Evolutionary conservation across 2,113 vertebrate genomes (phyloP), one percentile per base, ranked within the genome.

Genomic region (Chaetops frenatus): DNA sequence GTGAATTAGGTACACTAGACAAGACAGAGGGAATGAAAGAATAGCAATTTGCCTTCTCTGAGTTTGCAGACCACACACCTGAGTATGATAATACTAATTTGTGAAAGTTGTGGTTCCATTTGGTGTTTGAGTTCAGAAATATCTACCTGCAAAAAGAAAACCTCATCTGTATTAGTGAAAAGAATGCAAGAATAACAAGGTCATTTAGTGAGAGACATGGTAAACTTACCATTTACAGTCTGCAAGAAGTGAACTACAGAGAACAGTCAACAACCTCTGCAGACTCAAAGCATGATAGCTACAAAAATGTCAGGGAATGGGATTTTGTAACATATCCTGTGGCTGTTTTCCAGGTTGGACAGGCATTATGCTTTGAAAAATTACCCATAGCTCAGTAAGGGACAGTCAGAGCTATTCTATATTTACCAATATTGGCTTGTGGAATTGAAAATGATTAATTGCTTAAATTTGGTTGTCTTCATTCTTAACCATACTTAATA

Each of bases 401-500:
- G 76, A 86, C 87, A 96, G 47, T 47, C 85, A 83, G 51, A 91
- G 60, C 62, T 81, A 60, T 85, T 92, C 76, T 88, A 17, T 80
- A 44, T 56, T 95, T 94, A 90, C 47, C 48, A 48, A 14, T 94
- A 90, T 86, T 93, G 93, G 62, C 79, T 88, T 90, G 51, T 71
- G 76, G 56, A 96, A 94, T 42, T 86, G 54, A 78, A 95, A 96
- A 92, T 93, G 81, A 95, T 94, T 17, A 88, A 92, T 90, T 91
- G 87, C 48, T 88, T 67, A 38, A 76, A 86, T 74, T 88, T 85
- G 15, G 12, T 93, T 92, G 72, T 62, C 48, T 86, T 96, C 56
- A 53, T 80, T 94, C 83, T 91, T 92, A 95, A 84, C 69, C 20
- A 38, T 70, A 60, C 16, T 86, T 91, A 89, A 93, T 79, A 84